Evolutionary conservation across 1,140 invertebrate species (phyloP).

Genomic region (Venturia canescens): DNA sequence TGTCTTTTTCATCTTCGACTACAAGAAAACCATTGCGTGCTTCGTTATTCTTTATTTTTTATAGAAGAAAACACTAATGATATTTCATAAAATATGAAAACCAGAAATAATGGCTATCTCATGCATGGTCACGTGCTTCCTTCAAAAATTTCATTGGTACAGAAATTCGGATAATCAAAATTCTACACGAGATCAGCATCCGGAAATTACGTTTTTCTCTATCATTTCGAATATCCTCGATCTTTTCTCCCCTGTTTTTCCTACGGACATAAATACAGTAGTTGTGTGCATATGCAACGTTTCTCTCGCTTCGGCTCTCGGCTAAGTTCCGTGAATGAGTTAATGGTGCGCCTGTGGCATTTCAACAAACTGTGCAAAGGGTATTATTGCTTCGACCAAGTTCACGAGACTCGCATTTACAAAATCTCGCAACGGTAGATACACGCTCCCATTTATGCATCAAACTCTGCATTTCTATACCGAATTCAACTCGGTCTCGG

Average conservation of each 20-base stretch:
- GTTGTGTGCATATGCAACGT: background rate
- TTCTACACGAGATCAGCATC: background rate
- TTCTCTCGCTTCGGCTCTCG: background rate
- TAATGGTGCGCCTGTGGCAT: slow-evolving; percentile 25
- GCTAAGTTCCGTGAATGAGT: background rate
- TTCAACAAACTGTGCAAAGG: slow-evolving; percentile 26
- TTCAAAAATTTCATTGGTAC: background rate
- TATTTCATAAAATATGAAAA: no score
- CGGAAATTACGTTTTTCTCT: no score
- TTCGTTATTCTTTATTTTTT: no score
- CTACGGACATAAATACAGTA: background rate
- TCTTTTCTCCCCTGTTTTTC: background rate
- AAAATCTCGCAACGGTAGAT: background rate
- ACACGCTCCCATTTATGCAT: background rate
- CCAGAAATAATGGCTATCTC: no score
- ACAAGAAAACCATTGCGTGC: no score
- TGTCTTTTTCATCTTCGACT: background rate
- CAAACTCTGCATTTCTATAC: background rate
- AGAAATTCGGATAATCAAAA: background rate
- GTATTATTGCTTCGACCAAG: slow-evolving; percentile 30
- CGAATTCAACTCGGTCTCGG: background rate
- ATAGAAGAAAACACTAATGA: no score
- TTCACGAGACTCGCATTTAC: slow-evolving; percentile 15
- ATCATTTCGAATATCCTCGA: background rate
- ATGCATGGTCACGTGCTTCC: no score